phyloP scores from a whole-genome alignment of 2,888 invertebrate genomes.

The Platycnemis pennipes region DNA sequence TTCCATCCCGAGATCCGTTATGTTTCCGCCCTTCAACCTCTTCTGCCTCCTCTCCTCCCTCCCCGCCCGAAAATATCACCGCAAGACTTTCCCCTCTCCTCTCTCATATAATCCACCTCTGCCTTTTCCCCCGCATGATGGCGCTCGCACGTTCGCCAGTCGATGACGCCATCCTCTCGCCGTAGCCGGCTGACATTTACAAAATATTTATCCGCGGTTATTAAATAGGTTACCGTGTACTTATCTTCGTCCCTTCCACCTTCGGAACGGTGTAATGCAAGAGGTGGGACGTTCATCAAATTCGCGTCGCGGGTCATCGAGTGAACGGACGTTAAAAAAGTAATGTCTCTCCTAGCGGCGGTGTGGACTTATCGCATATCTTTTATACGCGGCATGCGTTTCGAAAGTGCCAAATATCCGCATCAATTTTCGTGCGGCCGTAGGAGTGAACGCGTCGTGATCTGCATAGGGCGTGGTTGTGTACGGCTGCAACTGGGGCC shows the following conservation, averaged over 20 bases:
- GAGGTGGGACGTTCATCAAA: not conserved
- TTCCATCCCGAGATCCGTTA: not conserved
- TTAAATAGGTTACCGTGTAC: not conserved
- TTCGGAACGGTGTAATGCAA: not conserved
- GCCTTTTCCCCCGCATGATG: not conserved
- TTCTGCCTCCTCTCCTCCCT: not conserved
- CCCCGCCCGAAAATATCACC: not conserved
- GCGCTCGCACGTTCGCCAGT: not conserved
- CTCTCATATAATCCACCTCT: not conserved
- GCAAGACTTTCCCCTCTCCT: slow-evolving; percentile 24
- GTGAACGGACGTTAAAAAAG: not conserved
- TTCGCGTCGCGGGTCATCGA: not conserved
- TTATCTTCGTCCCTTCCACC: not conserved
- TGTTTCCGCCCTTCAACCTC: not conserved
- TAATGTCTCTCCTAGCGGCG: too few relatives aligned
- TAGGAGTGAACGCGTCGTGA: not conserved
- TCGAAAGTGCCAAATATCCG: not conserved
- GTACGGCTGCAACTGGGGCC: not conserved
- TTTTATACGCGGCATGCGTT: too few relatives aligned
- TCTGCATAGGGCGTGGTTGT: not conserved
- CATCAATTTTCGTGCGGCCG: not conserved
- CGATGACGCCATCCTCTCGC: slow-evolving; percentile 15
- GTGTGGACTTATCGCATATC: too few relatives aligned
- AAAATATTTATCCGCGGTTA: not conserved
- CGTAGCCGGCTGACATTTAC: not conserved